Conservation (phyloP, 2,113 vertebrate genomes). For the Orthochromis indermauri region DNA sequence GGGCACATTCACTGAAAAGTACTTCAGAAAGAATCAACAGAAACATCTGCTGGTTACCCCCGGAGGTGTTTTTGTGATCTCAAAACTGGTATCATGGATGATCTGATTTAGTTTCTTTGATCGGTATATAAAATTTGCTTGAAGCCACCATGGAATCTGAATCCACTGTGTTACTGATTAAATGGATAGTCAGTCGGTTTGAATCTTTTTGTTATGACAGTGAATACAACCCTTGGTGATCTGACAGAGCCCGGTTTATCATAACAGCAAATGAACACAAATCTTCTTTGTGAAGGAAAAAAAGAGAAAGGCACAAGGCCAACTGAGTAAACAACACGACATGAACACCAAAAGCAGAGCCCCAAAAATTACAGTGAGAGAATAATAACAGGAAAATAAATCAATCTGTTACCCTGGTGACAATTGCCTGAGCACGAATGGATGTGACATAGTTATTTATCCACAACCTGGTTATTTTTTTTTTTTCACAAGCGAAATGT, state of each 20-base stretch:
- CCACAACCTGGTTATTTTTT: conserved; percentile 57
- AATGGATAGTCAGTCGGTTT: conserved; percentile 54
- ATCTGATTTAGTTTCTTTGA: not conserved
- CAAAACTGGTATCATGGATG: not conserved
- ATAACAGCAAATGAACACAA: not conserved
- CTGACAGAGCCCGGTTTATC: conserved; percentile 12
- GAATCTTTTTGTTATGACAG: conserved; percentile 50
- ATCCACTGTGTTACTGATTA: not conserved
- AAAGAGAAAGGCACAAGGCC: not conserved
- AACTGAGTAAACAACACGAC: not conserved
- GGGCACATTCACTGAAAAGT: not conserved
- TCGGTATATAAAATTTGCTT: conserved; percentile 17
- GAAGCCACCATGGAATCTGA: not conserved
- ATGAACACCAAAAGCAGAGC: not conserved
- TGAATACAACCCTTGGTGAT: not conserved
- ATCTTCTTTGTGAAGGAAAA: not conserved
- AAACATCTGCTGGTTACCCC: conserved; percentile 4
- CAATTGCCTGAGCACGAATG: conserved; percentile 68
- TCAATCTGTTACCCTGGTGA: conserved; percentile 80
- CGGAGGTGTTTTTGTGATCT: not conserved
- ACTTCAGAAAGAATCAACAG: conserved; percentile 27
- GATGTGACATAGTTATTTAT: conserved; percentile 68
- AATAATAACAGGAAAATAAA: conserved; percentile 20
- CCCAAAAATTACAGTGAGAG: not conserved
- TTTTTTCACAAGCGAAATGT: conserved; percentile 64